Percentiles rank a stretch among this genome's conserved stretches.
phyloP scores from a whole-genome alignment of 2,797 vertebrate species.

The Mormyrops boulengeri region DNA sequence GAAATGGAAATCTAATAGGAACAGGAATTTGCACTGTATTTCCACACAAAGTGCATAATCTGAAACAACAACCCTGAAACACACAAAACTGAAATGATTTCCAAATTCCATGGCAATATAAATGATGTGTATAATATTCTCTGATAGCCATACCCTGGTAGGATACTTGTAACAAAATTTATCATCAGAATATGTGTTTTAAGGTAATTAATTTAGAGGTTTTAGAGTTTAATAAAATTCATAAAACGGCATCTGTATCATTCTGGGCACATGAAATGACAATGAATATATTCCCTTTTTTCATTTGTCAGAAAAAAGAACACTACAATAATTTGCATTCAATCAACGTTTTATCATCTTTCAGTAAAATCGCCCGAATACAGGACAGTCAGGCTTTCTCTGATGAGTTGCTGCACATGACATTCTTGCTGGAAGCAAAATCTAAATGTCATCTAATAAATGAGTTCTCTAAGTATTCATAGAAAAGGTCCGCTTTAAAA shows the following conservation, averaged over 20 bases:
- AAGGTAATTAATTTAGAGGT: too few species aligned
- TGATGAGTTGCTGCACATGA: neutral
- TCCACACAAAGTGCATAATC: neutral
- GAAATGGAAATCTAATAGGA: neutral
- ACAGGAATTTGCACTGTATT: neutral
- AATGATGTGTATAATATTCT: neutral
- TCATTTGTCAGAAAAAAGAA: neutral
- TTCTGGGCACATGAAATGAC: neutral
- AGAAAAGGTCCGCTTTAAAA: neutral
- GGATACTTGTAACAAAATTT: neutral
- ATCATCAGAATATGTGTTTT: neutral
- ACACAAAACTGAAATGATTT: neutral
- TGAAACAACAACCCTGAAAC: neutral
- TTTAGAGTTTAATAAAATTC: neutral
- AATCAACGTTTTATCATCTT: neutral
- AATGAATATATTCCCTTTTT: neutral
- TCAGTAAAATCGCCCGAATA: neutral
- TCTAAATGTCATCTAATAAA: neutral
- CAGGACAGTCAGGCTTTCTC: neutral
- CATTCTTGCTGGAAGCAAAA: neutral
- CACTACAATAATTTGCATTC: neutral
- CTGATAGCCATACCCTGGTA: neutral
- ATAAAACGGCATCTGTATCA: neutral
- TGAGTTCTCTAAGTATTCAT: neutral
- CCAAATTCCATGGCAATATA: neutral